Base-by-base conservation (phyloP, 2,113 vertebrate species). In the Elephas maximus region DNA sequence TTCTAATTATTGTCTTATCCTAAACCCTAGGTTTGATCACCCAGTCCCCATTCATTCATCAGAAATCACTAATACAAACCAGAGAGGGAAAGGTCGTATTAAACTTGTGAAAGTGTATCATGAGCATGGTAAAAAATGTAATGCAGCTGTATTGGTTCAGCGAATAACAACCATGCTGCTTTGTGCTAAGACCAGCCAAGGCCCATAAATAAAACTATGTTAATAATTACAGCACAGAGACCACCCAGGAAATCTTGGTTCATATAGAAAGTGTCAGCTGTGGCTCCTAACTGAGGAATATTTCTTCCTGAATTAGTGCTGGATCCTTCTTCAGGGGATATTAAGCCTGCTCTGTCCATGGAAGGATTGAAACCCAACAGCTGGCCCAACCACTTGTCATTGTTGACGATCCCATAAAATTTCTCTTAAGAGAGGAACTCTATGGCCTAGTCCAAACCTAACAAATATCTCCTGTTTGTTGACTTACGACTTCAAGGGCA, bases 401-500 rank as follows among this genome's bases (percentile, higher is more conserved):
- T 97, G 83, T 77, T 97, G 92, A 95, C 3, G 0, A 74, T 88
- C 67, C 95, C 96, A 60, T 97, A 96, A 97, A 96, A 78, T 95
- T 90, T 97, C 62, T 87, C 78, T 65, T 77, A 65, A 63, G 81
- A 92, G 4, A 74, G 24, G 90, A 92, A 97, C 90, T 95, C 82
- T 96, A 11, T 94, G 94, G 97, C 97, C 96, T 69, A 78, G 62
- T 91, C 18, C 44, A 84, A 93, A 88, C 62, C 74, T 78, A 95
- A 65, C 95, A 92, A 94, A 23, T 94, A 73, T 86, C 95, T 97
- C 92, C 95, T 96, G 92, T 86, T 90, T 92, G 73, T 93, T 96
- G 85, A 94, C 90, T 96, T 95, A 69, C 45, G 88, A 12, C 81
- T 95, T 96, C 73, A 85, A 76, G 45, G 86, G 41, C 95, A 62